Base-by-base conservation (phyloP, 64 coral and sea anemone genomes). In the Platygyra sinensis region DNA sequence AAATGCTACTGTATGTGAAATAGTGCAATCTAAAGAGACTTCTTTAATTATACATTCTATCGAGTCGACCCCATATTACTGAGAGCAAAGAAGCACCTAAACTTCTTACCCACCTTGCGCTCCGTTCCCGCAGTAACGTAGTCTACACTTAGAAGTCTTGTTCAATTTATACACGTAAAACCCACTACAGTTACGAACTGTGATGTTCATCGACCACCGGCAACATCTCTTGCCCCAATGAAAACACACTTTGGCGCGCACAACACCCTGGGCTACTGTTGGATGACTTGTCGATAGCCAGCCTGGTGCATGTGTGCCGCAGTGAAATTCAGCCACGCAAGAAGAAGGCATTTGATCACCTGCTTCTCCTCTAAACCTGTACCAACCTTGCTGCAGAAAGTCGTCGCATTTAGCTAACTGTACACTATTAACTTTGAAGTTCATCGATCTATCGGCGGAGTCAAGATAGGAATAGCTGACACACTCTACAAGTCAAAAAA, bases 341-440 rank as follows among this genome's bases (percentile, higher is more conserved):
- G 42, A 60, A 29, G 72, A 30, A 52, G 72, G 72, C 54, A 88
- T 88, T 51, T 51, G 71, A 60, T 69, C 31, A 12, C 86, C 72
- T 7, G 86, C 72, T 18, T 11, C 33, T 7, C 86, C 86, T 42
- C 46, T 54, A 73, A 88, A 88, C 32, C 86, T 69, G 29, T 88
- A 88, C 86, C 86, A 88, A 22, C 72, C 72, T 13, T 11, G 69
- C 19, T 36, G 30, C 14, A 86, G 31, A 24, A 25, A 22, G 0
- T 12, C 22, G n/a, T 73, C 71, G 29, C 71, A 73, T 73, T 73
- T 32, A 73, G 71, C 71, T 28, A 15, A 15, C 12, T 25, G 18
- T 49, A 19, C 36, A 0, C 42, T 46, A 46, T 16, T 10, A 10
- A 11, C 22, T 32, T 64, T 22, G 25, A 50, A 86, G 29, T 39